phyloP scores from a whole-genome alignment of 2,113 vertebrate species.

The Ifrita kowaldi region DNA sequence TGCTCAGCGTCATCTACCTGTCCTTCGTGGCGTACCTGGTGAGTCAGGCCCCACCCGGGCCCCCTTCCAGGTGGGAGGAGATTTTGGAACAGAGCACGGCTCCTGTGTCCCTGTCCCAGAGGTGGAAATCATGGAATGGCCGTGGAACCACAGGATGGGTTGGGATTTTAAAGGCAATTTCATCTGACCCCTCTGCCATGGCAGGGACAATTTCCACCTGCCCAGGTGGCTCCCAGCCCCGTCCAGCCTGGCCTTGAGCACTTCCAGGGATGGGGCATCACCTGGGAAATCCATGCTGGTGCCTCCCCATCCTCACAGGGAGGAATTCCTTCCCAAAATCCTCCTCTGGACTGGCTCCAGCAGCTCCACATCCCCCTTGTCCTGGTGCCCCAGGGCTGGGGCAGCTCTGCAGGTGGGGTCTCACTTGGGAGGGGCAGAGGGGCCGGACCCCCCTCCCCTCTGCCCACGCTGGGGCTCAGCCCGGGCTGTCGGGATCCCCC shows the following conservation, averaged over 20 bases:
- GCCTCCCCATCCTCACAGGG: neutral
- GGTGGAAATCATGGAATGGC: accelerated
- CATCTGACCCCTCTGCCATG: accelerated
- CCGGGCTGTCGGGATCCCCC: neutral
- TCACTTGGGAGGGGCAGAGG: neutral
- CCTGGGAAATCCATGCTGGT: neutral
- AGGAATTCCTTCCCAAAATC: neutral
- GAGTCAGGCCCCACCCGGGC: constrained; percentile 19
- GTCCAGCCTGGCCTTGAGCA: neutral
- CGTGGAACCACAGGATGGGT: accelerated
- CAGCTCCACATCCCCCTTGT: neutral
- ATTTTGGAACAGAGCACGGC: accelerated
- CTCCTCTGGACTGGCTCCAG: neutral
- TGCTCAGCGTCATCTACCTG: constrained; percentile 84
- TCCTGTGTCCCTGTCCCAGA: neutral
- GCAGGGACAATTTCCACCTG: neutral
- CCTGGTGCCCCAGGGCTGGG: neutral
- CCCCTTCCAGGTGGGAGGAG: neutral
- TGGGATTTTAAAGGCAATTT: accelerated
- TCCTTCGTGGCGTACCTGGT: constrained; percentile 91
- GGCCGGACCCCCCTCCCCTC: neutral
- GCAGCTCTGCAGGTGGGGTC: neutral
- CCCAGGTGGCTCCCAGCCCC: neutral
- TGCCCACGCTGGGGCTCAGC: neutral
- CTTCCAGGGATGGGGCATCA: neutral